These are phyloP conservation scores for Serripes groenlandicus DNA, from an alignment of 2,888 invertebrate species.

Conservation along the genomic window DNA sequence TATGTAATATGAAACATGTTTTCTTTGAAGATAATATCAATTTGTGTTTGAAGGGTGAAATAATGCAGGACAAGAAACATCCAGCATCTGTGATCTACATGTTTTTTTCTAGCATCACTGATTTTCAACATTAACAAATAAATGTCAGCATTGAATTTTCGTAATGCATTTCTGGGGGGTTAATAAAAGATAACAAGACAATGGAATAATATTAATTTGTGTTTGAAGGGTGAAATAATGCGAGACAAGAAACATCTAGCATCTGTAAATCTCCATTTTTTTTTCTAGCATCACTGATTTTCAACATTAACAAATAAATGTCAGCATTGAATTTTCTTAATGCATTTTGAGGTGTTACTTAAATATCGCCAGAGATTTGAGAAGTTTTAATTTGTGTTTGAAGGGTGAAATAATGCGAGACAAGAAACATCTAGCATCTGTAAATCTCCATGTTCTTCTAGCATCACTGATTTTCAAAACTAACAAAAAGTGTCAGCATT, in stretches of 20 bases:
- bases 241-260: too few relatives aligned
- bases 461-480: constrained; percentile 66
- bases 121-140: too few relatives aligned
- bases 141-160: too few relatives aligned
- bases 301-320: constrained; percentile 40
- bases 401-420: constrained; percentile 47
- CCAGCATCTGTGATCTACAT: constrained; percentile 39
- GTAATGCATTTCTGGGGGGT: too few relatives aligned
- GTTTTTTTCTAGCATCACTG: too few relatives aligned
- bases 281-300: constrained; percentile 65
- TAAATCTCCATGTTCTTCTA: constrained; percentile 51
- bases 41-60: constrained; percentile 62
- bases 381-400: constrained; percentile 26
- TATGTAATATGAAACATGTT: too few relatives aligned
- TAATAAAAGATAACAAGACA: too few relatives aligned
- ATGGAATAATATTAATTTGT: too few relatives aligned
- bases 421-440: constrained; percentile 22
- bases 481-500: constrained; percentile 22
- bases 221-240: too few relatives aligned
- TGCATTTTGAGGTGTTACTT: too few relatives aligned
- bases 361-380: too few relatives aligned
- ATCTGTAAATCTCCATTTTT: constrained; percentile 47
- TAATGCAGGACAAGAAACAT: not conserved
- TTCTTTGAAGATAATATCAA: too few relatives aligned
- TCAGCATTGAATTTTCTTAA: constrained; percentile 60